Evolutionary conservation across 2,797 vertebrate genomes (phyloP), one percentile per base, ranked within the genome.

Genomic region (Malacoraja senta): DNA sequence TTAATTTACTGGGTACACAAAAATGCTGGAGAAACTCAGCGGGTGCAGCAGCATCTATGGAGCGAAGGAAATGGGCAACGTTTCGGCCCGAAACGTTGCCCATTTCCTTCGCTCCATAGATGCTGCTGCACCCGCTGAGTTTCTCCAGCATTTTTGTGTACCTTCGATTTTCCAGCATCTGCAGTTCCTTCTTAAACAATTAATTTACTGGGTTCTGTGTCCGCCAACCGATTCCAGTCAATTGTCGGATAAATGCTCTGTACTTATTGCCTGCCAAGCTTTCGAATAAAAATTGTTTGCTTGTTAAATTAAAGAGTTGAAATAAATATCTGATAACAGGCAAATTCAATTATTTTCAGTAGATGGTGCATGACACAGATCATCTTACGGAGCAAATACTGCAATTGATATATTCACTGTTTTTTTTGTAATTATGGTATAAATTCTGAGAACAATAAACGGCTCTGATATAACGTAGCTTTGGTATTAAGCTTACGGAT

Each of bases 331-430:
- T 88, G 84, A 88, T 88, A 88, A 68, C n/a, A 68, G 63, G 84
- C 29, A 88, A 68, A 88, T 88, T 63, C 84, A 88, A 88, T 88
- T 88, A 88, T 88, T 88, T 88, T 88, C 84, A 24, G 84, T 61
- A 88, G 84, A 68, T 88, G 84, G 63, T 88, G 63, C 84, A 88
- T 88, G 84, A 17, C 32, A 32, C 84, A 88, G 84, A 88, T 88
- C 84, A 88, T 88, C n/a, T 63, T 8, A 68, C 84, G 68, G 35
- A 88, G 63, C 32, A 88, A 88, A 88, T 35, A 88, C 17, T 68
- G 61, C 84, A 88, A 88, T 68, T 88, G 84, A 68, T 68, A 32
- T 68, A 68, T 88, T 88, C n/a, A 24, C 17, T 68, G 53, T 26
- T 53, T 86, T 83, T 21, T 88, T n/a, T 88, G 84, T 35, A 88